Evolutionary conservation across 2,797 vertebrate species (phyloP), one percentile per base, ranked within the genome.

Genomic region (Danio kyathit): DNA sequence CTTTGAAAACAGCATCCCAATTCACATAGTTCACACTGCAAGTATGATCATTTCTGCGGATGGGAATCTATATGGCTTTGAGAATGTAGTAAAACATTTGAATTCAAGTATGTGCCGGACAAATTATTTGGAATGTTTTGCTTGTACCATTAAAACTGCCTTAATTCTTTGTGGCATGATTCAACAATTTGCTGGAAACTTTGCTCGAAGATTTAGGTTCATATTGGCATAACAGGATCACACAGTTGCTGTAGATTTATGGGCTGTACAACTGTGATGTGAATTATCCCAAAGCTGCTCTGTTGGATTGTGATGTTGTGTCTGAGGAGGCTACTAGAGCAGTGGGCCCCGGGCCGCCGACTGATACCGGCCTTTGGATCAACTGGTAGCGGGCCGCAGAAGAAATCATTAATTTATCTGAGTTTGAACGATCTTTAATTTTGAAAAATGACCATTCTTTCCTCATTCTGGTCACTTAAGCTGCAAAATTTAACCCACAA

Each of bases 1-100:
- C 56, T 60, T 73, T 60, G 3, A 48, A 38, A 5, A 60, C 41
- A 16, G 71, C 41, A 21, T 46, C 71, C 71, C 71, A 46, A 5
- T 21, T 48, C 17, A 60, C 40, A 11, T 57, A 6, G 54, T 29
- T 74, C 43, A 46, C 5, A 46, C 13, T 59, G 9, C 11, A 54
- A 41, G 2, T 43, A 54, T 71, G 16, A 41, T 5, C 10, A 7
- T 40, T 2, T 14, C 6, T 40, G 41, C 5, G n/a, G 5, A 21
- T 44, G 41, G 41, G 0, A n/a, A 59, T 21, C 6, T 57, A 57
- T 44, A 12, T 44, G 19, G 43, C 41, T 72, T 14, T 54, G 40
- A 21, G 4, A 16, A 29, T 73, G 17, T 16, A 29, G 54, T 59
- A 16, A 59, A 21, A 29, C 13, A 10, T 8, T 17, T 41, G 9